Evolutionary conservation across 2,888 invertebrate genomes (phyloP), one percentile per base, ranked within the genome.

Genomic region (Eupeodes latifasciatus): DNA sequence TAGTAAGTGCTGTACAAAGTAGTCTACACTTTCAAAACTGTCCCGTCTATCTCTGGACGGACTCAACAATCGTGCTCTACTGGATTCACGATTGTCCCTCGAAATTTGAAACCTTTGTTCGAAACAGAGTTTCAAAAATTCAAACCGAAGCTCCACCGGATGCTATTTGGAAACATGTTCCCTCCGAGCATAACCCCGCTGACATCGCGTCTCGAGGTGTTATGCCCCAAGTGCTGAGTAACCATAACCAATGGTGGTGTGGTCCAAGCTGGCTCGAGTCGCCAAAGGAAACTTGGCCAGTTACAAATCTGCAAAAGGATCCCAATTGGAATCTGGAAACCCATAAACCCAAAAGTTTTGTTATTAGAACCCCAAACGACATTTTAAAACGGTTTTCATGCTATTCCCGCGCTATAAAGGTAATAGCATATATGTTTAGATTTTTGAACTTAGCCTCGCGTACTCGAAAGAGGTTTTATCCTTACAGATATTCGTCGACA

Each of bases 131-230:
- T 0, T 67, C 57, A 0, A 55, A 77, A 47, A 7, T 77, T 4
- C 66, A 77, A 77, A 77, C 53, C 0, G 67, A 67, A 3, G 9
- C 47, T 49, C 57, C 67, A 49, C 12, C 66, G 47, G 11, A 5
- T n/a, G 59, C n/a, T 5, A 14, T 75, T 7, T 89, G 90, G 85
- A 40, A 10, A 57, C 88, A 90, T 49, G 12, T 49, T 49, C 49
- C 51, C 0, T 86, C 89, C 0, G 59, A 84, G 10, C n/a, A 69
- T 3, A 90, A 89, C 57, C 85, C 89, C 0, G 86, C 89, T 2
- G 84, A 90, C 61, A 47, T 86, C 9, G 82, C 74, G 9, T 84
- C 81, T 19, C 44, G 67, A 59, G 59, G 77, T 34, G 6, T 67
- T 0, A 69, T 69, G 36, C 55, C 77, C 57, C 47, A 66, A n/a